A percentile compares a stretch with the other conserved stretches of the same genome.
Conservation (phyloP, 2,797 vertebrate genomes). For the Bovichtus variegatus region DNA sequence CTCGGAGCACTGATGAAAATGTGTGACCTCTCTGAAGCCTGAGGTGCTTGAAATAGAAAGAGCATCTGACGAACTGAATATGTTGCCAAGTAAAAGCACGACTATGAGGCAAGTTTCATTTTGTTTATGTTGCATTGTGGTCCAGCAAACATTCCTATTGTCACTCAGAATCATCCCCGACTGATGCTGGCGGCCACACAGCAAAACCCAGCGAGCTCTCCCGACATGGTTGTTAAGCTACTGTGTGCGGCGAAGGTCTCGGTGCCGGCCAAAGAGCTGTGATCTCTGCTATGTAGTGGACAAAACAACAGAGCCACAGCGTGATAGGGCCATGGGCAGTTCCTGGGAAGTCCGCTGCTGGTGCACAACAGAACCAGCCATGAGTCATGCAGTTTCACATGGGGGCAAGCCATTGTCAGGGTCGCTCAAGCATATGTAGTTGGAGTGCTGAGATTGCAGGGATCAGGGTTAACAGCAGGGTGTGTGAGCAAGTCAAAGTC, state of each 20-base stretch:
- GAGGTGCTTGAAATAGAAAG: not conserved
- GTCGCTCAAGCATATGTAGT: constrained; percentile 47
- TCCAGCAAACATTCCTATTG: constrained; percentile 1
- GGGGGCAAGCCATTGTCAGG: constrained; percentile 8
- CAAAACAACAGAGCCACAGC: constrained; percentile 17
- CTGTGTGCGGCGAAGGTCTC: constrained; percentile 23
- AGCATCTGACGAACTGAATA: constrained; percentile 4
- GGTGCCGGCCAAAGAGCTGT: constrained; percentile 18
- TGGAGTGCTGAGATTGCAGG: not conserved
- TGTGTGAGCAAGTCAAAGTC: constrained; percentile 23
- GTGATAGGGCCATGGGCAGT: constrained; percentile 26
- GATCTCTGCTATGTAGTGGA: constrained; percentile 21
- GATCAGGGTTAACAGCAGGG: constrained; percentile 30
- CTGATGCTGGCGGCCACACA: constrained; percentile 12
- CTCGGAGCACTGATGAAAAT: constrained; percentile 10
- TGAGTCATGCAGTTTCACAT: constrained; percentile 40
- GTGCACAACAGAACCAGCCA: constrained; percentile 1
- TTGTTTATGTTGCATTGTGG: constrained; percentile 6
- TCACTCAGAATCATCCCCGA: constrained; percentile 3
- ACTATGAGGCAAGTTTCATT: not conserved
- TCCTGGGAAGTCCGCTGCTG: constrained; percentile 10
- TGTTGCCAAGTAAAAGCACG: not conserved
- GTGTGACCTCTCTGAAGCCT: not conserved
- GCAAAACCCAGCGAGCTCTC: constrained; percentile 2
- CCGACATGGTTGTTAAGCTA: constrained; percentile 30